Percentiles rank a stretch among this genome's conserved stretches.
phyloP scores from a whole-genome alignment of 2,113 vertebrate genomes.

The Phalacrocorax aristotelis region DNA sequence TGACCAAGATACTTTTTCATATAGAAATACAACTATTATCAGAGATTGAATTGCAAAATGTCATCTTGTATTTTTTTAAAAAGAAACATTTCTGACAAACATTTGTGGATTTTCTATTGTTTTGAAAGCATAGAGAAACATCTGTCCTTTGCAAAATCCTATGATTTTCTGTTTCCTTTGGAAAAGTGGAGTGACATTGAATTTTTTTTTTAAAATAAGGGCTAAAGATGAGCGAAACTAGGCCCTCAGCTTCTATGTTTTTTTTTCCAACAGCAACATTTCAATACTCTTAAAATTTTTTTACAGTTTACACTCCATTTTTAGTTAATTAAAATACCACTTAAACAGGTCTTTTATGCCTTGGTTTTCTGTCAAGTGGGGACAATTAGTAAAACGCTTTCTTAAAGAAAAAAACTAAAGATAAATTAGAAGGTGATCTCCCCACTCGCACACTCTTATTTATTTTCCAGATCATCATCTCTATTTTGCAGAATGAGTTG shows the following conservation, averaged over 20 bases:
- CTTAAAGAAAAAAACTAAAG: background rate
- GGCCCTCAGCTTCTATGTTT: background rate
- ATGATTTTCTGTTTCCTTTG: background rate
- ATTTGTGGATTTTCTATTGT: background rate
- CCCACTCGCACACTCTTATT: background rate
- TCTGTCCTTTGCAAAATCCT: background rate
- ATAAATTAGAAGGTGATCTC: background rate
- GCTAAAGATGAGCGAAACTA: background rate
- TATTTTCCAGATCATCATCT: background rate
- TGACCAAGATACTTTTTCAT: background rate
- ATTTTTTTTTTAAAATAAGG: background rate
- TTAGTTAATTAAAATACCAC: background rate
- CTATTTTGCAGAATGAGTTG: background rate
- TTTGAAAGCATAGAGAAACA: background rate
- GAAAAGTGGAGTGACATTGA: background rate
- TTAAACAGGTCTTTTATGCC: background rate
- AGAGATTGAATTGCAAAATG: background rate
- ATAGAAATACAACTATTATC: background rate
- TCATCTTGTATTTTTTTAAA: background rate
- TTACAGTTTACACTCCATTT: background rate
- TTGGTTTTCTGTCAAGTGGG: background rate
- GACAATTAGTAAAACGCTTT: background rate
- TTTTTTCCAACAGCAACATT: background rate
- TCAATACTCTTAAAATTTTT: background rate
- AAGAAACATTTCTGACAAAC: background rate